A percentile compares a stretch with the other conserved stretches of the same genome.
Evolutionary conservation across 2,888 invertebrate species (phyloP).

Genomic region (Tetrapedia diversipes): DNA sequence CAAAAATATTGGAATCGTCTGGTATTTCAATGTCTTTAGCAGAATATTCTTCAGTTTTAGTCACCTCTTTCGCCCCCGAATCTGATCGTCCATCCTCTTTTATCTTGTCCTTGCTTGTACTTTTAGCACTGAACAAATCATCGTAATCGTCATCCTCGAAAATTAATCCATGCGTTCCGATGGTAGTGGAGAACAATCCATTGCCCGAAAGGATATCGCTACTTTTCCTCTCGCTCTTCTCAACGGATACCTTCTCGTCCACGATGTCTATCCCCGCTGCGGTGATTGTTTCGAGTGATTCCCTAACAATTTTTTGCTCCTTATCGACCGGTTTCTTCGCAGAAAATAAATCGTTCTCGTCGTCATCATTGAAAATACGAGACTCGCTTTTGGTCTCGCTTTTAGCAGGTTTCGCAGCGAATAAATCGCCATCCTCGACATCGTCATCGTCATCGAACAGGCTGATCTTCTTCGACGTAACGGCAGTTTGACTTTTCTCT

Average conservation of each 20-base stretch:
- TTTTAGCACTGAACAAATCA: slow-evolving; percentile 68
- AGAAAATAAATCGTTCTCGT: slow-evolving; percentile 67
- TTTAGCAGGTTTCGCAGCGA: slow-evolving; percentile 50
- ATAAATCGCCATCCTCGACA: slow-evolving; percentile 68
- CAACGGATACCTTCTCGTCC: slow-evolving; percentile 14
- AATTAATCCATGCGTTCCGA: slow-evolving; percentile 45
- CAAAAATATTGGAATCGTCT: not conserved
- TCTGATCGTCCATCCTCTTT: slow-evolving; percentile 26
- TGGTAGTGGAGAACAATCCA: slow-evolving; percentile 39
- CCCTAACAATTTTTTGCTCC: slow-evolving; percentile 10
- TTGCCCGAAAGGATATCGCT: slow-evolving; percentile 40
- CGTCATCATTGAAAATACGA: slow-evolving; percentile 67
- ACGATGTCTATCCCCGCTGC: slow-evolving; percentile 4
- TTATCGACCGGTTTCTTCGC: slow-evolving; percentile 3
- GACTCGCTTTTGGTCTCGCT: slow-evolving; percentile 40
- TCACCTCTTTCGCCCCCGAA: slow-evolving; percentile 35
- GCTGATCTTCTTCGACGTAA: slow-evolving; percentile 52
- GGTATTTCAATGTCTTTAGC: slow-evolving; percentile 34
- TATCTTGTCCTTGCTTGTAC: not conserved
- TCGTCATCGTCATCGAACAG: slow-evolving; percentile 77
- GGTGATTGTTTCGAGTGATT: not conserved
- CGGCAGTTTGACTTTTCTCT: slow-evolving; percentile 11
- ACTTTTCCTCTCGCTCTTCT: slow-evolving; percentile 24
- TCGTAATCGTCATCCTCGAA: slow-evolving; percentile 71
- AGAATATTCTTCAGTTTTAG: slow-evolving; percentile 21